Evolutionary conservation across 2,113 vertebrate species (phyloP), one percentile per base, ranked within the genome.

Genomic region (Talpa occidentalis): DNA sequence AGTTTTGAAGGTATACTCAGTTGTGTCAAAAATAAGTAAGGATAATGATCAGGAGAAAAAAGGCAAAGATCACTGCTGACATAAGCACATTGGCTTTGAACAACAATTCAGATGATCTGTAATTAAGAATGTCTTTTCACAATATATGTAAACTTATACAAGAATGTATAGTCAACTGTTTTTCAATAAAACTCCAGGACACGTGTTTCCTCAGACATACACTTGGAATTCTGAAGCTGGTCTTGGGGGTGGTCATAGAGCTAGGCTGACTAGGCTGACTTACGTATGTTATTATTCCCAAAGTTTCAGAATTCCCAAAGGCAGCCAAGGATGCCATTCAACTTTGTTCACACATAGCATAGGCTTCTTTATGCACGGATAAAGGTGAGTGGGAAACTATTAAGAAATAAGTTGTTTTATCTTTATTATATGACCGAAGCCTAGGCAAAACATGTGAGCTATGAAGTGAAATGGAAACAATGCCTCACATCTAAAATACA

Each of bases 391-490:
- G 40, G 47, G 67, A 52, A 91, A 79, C 32, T 35, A 62, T 14
- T 40, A 52, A 24, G 64, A 80, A 88, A 0, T 49, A 80, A 49
- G 5, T 56, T 83, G 54, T 19, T 47, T 82, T 74, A 37, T 56
- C 73, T 89, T 91, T 86, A 67, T 37, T 66, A 17, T 81, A 28
- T 49, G 16, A 84, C 12, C 24, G 30, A 16, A 85, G 37, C 60
- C 42, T 80, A 76, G 21, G 78, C 60, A 88, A 91, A 88, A 42
- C 60, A 52, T 28, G 17, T 66, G 84, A 92, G 28, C 74, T 82
- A 90, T 30, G 21, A 80, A 91, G 59, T 84, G 73, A 91, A 88
- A 91, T 35, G 42, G 15, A 40, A 96, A 94, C 17, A 32, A 91
- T 2, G 2, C 30, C 32, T 62, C 44, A 26, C 12, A 84, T 85